Evolutionary conservation across 2,113 vertebrate genomes (phyloP), one percentile per base, ranked within the genome.

Genomic region (Pimephales promelas): DNA sequence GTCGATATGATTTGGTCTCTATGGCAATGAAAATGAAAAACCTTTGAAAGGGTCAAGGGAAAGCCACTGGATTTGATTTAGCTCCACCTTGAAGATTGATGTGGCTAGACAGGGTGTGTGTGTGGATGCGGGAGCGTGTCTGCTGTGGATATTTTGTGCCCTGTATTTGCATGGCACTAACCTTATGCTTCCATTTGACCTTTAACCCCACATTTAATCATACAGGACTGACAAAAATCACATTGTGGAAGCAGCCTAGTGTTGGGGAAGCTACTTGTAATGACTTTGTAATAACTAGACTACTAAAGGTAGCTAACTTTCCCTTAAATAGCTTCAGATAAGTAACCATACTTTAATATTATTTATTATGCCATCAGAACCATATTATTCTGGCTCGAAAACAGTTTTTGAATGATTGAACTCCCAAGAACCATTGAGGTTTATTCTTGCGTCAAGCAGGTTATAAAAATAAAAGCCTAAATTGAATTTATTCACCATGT

Each of bases 1-100:
- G 96, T 97, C 96, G 97, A 96, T 97, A 95, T 95, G 94, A 96
- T 97, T 96, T 95, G 96, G 96, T 97, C 96, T 96, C 96, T 97
- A 97, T 96, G 96, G 96, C 95, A 96, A 96, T 96, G 95, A 80
- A 97, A 97, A 97, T 97, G 95, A 96, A 97, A 96, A 97, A 95
- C 94, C 91, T 89, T 94, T 95, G 94, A 95, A 96, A 93, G 96
- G 92, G 92, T 93, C 92, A 93, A 91, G 92, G 92, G 92, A 93
- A 93, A 91, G 92, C 91, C 91, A 89, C 80, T 90, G 90, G 89
- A 90, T 93, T 93, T 92, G 92, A 93, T 94, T 93, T 90, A n/a
- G 64, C 88, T 85, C 87, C 88, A 88, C 87, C 89, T 89, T 84
- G 11, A 45, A 52, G 77, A 62, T 68, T 62, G 79, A 66, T 76